phyloP scores from a whole-genome alignment of 2,888 invertebrate genomes.

The Pheosia tremula region DNA sequence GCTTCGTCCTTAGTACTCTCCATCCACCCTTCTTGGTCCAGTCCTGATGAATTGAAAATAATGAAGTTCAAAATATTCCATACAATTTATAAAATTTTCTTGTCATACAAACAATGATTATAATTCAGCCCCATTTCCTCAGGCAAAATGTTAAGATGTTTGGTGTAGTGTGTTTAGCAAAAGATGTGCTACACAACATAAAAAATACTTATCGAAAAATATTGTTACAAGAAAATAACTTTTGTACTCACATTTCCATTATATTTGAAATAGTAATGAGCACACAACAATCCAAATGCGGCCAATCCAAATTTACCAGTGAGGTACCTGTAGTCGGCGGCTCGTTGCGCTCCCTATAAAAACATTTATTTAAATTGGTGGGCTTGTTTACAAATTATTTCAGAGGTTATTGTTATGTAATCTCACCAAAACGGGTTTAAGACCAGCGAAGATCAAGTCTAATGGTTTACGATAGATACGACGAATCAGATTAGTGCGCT shows the following conservation, averaged over 20 bases:
- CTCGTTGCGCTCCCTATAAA: slow-evolving; percentile 85
- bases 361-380: background rate
- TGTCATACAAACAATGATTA: too few species aligned
- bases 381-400: background rate
- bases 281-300: slow-evolving; percentile 75
- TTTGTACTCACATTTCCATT: slow-evolving; percentile 88
- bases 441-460: slow-evolving; percentile 83
- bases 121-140: background rate
- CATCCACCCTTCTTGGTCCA: slow-evolving; percentile 92
- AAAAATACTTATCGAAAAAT: too few species aligned
- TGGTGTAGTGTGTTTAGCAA: too few species aligned
- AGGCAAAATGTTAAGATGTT: too few species aligned
- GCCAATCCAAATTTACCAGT: slow-evolving; percentile 86
- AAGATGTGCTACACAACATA: too few species aligned
- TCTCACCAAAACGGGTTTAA: slow-evolving; percentile 87
- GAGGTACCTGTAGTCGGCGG: slow-evolving; percentile 84
- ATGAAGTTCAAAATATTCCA: background rate
- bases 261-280: slow-evolving; percentile 93
- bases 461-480: slow-evolving; percentile 90
- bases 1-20: slow-evolving; percentile 85
- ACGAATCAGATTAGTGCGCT: slow-evolving; percentile 90
- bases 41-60: slow-evolving; percentile 77
- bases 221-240: background rate
- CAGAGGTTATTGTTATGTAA: slow-evolving; percentile 64
- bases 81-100: background rate